Evolutionary conservation across 2,797 vertebrate species (phyloP), one percentile per base, ranked within the genome.

Genomic region (Amazona finschi): DNA sequence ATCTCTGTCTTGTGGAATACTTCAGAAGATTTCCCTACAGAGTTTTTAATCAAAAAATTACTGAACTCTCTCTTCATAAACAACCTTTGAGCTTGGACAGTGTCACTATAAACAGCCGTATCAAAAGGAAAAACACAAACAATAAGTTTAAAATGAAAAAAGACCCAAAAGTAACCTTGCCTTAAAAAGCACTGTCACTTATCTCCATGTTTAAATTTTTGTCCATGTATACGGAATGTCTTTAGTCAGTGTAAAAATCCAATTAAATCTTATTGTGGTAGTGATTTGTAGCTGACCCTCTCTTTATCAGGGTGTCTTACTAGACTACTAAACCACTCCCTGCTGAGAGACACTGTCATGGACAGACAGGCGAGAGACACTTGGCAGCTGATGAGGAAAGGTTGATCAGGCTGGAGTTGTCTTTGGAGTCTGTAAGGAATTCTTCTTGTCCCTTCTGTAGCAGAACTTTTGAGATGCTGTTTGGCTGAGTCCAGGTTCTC

Each of bases 271-370:
- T 74, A 65, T 92, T 69, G 24, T 90, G 65, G 44, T 55, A 71
- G 61, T 44, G 79, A 69, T 81, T 81, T 65, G 21, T 58, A 75
- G 81, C 90, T 96, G 92, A 87, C 83, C 46, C 91, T 47, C 75
- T 82, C 74, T 57, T 82, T 71, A 70, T 13, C 65, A 75, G 67
- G 75, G 64, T 77, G 79, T 62, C 49, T 53, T 57, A 67, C 90
- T 89, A n/a, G 87, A 93, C 93, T 87, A 64, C 36, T 75, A 52
- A 78, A 53, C 69, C 91, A 67, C 71, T 85, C 79, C 95, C 82
- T 81, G 92, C 92, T 70, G 71, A n/a, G 93, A 93, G 85, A 16
- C 49, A 18, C 67, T 62, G 92, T 30, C 65, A 50, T 27, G 92
- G 90, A 75, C 50, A 84, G 90, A 61, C 92, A 84, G 31, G 57